Conservation (phyloP, 2,113 vertebrate species). For the Beaufortia kweichowensis region DNA sequence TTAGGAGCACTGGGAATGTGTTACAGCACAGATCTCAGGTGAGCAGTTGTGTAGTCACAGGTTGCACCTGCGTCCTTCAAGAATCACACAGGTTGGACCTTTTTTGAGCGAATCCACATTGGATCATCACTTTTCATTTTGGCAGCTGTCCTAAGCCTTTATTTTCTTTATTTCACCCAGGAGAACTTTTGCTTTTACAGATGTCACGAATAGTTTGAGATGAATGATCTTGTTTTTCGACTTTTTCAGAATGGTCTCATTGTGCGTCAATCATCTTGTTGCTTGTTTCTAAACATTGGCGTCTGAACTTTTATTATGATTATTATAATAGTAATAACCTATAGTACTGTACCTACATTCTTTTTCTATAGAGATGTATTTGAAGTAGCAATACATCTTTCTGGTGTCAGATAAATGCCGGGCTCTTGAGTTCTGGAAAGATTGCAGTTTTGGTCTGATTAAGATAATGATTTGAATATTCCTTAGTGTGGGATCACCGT, state of each 20-base stretch:
- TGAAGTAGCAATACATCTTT: not conserved
- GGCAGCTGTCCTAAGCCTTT: constrained; percentile 14
- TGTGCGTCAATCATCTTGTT: constrained; percentile 25
- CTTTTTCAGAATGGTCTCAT: not conserved
- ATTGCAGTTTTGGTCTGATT: constrained; percentile 23
- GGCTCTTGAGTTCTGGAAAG: constrained; percentile 10
- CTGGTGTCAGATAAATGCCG: constrained; percentile 10
- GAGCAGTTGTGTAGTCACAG: constrained; percentile 1
- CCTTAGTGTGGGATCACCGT: constrained; percentile 46
- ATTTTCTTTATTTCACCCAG: constrained; percentile 21
- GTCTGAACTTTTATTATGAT: constrained; percentile 6
- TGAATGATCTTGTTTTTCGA: constrained; percentile 8
- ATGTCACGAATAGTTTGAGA: not conserved
- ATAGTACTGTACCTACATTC: not conserved
- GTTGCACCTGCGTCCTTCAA: constrained; percentile 8
- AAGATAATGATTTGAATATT: constrained; percentile 44
- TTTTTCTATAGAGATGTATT: not conserved
- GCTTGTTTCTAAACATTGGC: not conserved
- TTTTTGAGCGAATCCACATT: constrained; percentile 15
- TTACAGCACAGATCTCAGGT: constrained; percentile 28
- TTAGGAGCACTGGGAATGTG: constrained; percentile 1
- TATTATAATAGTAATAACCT: no score
- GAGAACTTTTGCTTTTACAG: constrained; percentile 20
- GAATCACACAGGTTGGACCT: not conserved
- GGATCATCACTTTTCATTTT: not conserved